A percentile compares a stretch with the other conserved stretches of the same genome.
phyloP scores from a whole-genome alignment of 2,888 invertebrate species.

The Hedychridium roseum region DNA sequence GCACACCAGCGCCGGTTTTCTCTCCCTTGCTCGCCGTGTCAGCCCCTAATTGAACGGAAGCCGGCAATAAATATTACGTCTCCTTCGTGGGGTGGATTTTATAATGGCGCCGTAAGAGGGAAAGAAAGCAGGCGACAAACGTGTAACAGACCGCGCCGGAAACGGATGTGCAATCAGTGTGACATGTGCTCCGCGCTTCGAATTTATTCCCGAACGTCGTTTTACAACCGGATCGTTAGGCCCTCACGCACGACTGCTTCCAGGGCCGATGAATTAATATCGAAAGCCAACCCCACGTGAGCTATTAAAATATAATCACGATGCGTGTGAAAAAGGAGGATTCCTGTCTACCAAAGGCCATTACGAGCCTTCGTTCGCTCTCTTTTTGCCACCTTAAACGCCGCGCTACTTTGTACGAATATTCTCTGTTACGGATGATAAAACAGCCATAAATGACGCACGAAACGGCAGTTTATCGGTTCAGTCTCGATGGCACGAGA shows the following conservation, averaged over 20 bases:
- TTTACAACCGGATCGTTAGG: constrained; percentile 27
- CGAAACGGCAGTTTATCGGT: too few relatives aligned
- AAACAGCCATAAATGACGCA: too few relatives aligned
- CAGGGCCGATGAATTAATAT: too few relatives aligned
- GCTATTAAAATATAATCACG: too few relatives aligned
- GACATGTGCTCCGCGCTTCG: constrained; percentile 36
- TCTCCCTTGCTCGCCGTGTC: constrained; percentile 38
- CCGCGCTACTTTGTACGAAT: too few relatives aligned
- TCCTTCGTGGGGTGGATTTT: constrained; percentile 54
- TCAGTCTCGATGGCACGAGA: too few relatives aligned
- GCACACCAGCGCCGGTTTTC: constrained; percentile 3
- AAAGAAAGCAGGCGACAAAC: constrained; percentile 44
- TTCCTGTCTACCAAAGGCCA: too few relatives aligned
- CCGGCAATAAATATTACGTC: constrained; percentile 62
- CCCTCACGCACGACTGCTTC: constrained; percentile 7
- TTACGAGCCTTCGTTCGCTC: neutral
- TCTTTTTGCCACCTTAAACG: neutral
- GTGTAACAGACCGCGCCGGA: constrained; percentile 45
- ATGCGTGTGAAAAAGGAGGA: too few relatives aligned
- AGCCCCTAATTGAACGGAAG: constrained; percentile 63
- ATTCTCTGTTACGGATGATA: too few relatives aligned
- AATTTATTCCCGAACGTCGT: constrained; percentile 38
- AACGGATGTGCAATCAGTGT: constrained; percentile 59
- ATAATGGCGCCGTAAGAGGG: constrained; percentile 41
- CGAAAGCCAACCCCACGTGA: too few relatives aligned